Evolutionary conservation across 2,888 invertebrate species (phyloP), one percentile per base, ranked within the genome.

Genomic region (Tribolium freemani): DNA sequence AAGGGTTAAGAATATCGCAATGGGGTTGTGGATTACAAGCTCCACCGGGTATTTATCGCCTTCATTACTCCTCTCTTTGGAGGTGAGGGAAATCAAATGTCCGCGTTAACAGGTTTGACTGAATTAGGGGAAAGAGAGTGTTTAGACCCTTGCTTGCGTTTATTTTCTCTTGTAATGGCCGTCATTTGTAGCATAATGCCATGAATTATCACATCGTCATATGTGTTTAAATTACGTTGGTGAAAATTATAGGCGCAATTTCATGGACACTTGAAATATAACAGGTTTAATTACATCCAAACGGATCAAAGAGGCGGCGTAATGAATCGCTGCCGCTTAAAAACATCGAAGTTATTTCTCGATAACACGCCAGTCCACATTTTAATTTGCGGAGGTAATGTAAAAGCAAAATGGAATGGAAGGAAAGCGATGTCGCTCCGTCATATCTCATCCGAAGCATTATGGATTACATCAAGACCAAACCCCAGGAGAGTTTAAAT

Each of bases 161-260:
- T 26, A 3, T 26, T 26, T 26, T 26, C 21, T 21, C 3, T 21
- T 3, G 13, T 60, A 58, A 58, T 45, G 30, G 50, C 61, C 10
- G 45, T 54, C 56, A 67, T 67, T 67, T 67, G 67, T 30, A 45
- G 48, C n/a, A 13, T 57, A 67, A 67, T 21, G 67, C 46, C 56
- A 50, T 67, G 54, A 66, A 54, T 57, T 67, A 67, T 67, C 67
- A 48, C 67, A 67, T 57, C 56, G 57, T 56, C 56, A 57, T 57
- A 46, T 67, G 67, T 16, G 57, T 30, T 67, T 57, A 67, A 67
- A 67, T 67, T 67, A 67, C 67, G 16, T 21, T 54, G 13, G n/a
- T 16, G 56, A 57, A 67, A 67, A 57, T 67, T 67, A 67, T 67
- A 13, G 13, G 13, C 11, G 46, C 20, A 67, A 67, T 67, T 57